Conservation (phyloP, 2,797 vertebrate species). For the Pagetopsis macropterus region DNA sequence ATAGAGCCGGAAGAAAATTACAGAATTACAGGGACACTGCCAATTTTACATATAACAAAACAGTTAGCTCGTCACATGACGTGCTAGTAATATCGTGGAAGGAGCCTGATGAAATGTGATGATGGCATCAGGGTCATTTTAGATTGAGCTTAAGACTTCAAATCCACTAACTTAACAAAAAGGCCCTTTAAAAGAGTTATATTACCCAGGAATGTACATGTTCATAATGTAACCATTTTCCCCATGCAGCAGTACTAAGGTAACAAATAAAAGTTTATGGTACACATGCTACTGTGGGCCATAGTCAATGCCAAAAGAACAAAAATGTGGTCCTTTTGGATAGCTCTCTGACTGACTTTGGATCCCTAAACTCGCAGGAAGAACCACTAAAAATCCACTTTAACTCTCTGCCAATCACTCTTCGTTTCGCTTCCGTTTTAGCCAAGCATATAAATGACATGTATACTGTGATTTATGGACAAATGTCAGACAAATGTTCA, state of each 20-base stretch:
- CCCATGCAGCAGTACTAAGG: not conserved
- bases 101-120: not conserved
- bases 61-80: not conserved
- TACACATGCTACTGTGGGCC: not conserved
- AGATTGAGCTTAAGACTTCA: not conserved
- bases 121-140: not conserved
- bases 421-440: not conserved
- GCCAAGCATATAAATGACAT: not conserved
- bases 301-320: not conserved
- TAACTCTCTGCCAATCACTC: not conserved
- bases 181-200: not conserved
- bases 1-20: not conserved
- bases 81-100: not conserved
- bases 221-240: not conserved
- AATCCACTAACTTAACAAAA: not conserved
- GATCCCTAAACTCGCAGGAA: not conserved
- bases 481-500: not conserved
- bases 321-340: not conserved
- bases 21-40: not conserved
- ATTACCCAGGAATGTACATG: not conserved
- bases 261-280: not conserved
- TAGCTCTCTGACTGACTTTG: not conserved
- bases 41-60: not conserved
- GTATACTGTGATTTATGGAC: conserved; percentile 27
- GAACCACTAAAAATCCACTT: not conserved